Evolutionary conservation across 2,113 vertebrate genomes (phyloP), one percentile per base, ranked within the genome.

Genomic region (Carassius carassius): DNA sequence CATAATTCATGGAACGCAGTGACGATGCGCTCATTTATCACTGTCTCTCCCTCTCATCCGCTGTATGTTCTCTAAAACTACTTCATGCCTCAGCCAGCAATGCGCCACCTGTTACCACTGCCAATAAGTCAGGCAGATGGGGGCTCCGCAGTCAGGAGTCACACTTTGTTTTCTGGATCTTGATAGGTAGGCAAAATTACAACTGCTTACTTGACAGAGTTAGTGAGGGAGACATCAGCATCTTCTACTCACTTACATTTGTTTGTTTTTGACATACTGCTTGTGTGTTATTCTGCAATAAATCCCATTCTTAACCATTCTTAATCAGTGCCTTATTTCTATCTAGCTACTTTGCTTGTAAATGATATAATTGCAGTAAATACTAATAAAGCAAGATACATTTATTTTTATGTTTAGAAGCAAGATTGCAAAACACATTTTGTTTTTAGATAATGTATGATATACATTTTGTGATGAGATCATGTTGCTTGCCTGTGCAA

Each of bases 11-110:
- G 85, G 74, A 81, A 89, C 78, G 90, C 87, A 87, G 90, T 85
- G 72, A 86, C 86, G 82, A 86, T 84, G 51, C 77, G 16, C 92
- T 92, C 91, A 88, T 91, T 90, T 91, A 90, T 91, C 90, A 90
- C 29, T 82, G 41, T 67, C 78, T 44, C 16, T 63, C 58, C 32
- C 32, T 1, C 77, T 79, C 60, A 32, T 67, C 60, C 32, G 1
- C 58, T 25, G 78, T 17, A 25, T 16, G 8, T 29, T 0, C 19
- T 25, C 51, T 17, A 21, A 78, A 56, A n/a, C 51, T 4, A 56
- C 29, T 11, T 78, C 76, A 78, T 5, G 54, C 29, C 29, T 78
- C 29, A 37, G 65, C 32, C 29, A 3, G 4, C 32, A 8, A 19
- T 32, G 65, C 1, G 7, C 5, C 62, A 2, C 5, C 25, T 4